A percentile compares a stretch with the other conserved stretches of the same genome.
Conservation (phyloP, 2,888 invertebrate genomes). For the Parnassius apollo region DNA sequence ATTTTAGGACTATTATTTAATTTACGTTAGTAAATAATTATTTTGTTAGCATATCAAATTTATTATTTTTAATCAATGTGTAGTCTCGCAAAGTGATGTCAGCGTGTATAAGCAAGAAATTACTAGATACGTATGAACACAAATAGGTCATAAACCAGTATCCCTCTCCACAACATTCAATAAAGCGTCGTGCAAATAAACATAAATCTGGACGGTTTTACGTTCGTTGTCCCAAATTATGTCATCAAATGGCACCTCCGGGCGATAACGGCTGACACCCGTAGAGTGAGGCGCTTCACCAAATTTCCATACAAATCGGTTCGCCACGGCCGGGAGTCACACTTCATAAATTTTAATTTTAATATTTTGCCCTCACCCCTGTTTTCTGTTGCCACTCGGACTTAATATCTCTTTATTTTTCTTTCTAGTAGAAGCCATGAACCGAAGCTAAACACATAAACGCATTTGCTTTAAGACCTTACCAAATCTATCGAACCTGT, state of each 20-base stretch:
- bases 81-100: too few species aligned
- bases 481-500: too few species aligned
- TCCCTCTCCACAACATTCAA: constrained; percentile 68
- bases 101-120: too few species aligned
- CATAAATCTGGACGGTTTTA: constrained; percentile 72
- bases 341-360: constrained; percentile 78
- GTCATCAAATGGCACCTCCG: constrained; percentile 71
- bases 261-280: constrained; percentile 49
- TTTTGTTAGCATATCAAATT: too few species aligned
- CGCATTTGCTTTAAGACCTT: neutral
- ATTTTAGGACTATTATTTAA: too few species aligned
- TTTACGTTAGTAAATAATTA: too few species aligned
- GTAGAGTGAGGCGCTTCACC: constrained; percentile 58
- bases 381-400: constrained; percentile 26
- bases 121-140: constrained; percentile 28
- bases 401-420: constrained; percentile 19
- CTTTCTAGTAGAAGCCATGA: constrained; percentile 4
- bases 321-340: constrained; percentile 63
- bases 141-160: constrained; percentile 53
- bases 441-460: constrained; percentile 2
- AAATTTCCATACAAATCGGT: constrained; percentile 79
- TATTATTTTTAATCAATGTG: too few species aligned
- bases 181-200: constrained; percentile 63
- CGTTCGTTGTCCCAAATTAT: constrained; percentile 72
- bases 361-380: constrained; percentile 61